Conservation (phyloP, 2,888 invertebrate species). For the Zaprionus obscuricornis region DNA sequence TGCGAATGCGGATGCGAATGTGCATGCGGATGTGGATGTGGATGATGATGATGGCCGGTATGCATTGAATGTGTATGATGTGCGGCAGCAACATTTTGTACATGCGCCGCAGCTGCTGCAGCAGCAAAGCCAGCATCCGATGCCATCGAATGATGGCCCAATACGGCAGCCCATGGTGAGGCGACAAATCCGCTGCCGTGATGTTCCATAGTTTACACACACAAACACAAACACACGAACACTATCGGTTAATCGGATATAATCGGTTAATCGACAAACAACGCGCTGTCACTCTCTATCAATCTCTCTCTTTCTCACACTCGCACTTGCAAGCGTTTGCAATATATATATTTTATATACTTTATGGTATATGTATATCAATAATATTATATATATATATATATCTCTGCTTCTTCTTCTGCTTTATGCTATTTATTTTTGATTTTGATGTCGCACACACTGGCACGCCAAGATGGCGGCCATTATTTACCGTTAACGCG, state of each 20-base stretch:
- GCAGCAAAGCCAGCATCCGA: constrained; percentile 83
- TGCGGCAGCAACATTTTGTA: constrained; percentile 84
- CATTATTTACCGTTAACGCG: constrained; percentile 79
- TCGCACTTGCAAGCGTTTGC: constrained; percentile 31
- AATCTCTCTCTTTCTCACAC: too few relatives aligned
- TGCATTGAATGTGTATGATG: constrained; percentile 81
- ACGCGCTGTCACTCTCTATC: constrained; percentile 1
- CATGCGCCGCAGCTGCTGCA: constrained; percentile 84
- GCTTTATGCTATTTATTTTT: constrained; percentile 57
- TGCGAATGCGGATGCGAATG: constrained; percentile 84
- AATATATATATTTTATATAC: constrained; percentile 11
- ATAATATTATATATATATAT: constrained; percentile 22
- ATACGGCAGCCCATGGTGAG: constrained; percentile 92
- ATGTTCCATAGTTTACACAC: constrained; percentile 89
- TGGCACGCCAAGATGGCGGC: constrained; percentile 74
- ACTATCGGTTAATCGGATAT: background rate
- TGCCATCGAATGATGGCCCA: constrained; percentile 84
- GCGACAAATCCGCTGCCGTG: constrained; percentile 89
- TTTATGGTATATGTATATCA: constrained; percentile 8
- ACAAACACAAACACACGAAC: background rate
- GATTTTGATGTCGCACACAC: constrained; percentile 60
- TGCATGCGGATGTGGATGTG: constrained; percentile 80
- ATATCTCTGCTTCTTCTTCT: constrained; percentile 4
- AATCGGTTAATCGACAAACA: constrained; percentile 10
- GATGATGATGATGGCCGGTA: constrained; percentile 63